A percentile compares a stretch with the other conserved stretches of the same genome.
Evolutionary conservation across 30 jellyfish, hydroid and myxozoan species (phyloP).

Genomic region (Turritopsis dohrnii): DNA sequence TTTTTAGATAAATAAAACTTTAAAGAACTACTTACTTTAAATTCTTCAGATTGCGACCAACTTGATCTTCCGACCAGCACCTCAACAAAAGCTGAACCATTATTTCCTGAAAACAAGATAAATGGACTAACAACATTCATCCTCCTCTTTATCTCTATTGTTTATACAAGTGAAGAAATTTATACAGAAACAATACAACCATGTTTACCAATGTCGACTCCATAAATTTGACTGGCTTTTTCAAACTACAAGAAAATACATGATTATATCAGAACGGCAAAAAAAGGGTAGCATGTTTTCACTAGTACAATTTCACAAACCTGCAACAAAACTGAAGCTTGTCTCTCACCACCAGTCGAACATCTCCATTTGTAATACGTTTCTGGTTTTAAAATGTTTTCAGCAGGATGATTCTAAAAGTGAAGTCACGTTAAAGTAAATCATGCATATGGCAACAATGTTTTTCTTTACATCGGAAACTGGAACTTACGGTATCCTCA

Average conservation of each 20-base stretch:
- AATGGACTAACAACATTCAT: too few relatives aligned
- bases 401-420: constrained; percentile 81
- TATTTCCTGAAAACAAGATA: constrained; percentile 65
- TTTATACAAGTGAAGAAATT: background rate
- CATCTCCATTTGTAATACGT: constrained; percentile 81
- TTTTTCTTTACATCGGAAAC: too few relatives aligned
- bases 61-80: constrained; percentile 86
- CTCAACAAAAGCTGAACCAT: constrained; percentile 97
- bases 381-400: constrained; percentile 75
- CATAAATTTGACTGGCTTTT: constrained; percentile 67
- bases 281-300: too few relatives aligned
- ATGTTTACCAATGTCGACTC: constrained; percentile 65
- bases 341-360: constrained; percentile 54
- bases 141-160: too few relatives aligned
- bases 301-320: constrained; percentile 28
- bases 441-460: too few relatives aligned
- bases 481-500: constrained; percentile 75
- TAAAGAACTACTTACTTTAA: constrained; percentile 38
- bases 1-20: too few relatives aligned
- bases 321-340: constrained; percentile 65
- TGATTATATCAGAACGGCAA: background rate
- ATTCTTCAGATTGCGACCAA: constrained; percentile 77
- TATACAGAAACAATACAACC: background rate
- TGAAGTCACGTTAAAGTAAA: too few relatives aligned
- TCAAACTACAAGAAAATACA: constrained; percentile 62